Evolutionary conservation across 2,113 vertebrate species (phyloP).

Genomic region (Alexandromys fortis): DNA sequence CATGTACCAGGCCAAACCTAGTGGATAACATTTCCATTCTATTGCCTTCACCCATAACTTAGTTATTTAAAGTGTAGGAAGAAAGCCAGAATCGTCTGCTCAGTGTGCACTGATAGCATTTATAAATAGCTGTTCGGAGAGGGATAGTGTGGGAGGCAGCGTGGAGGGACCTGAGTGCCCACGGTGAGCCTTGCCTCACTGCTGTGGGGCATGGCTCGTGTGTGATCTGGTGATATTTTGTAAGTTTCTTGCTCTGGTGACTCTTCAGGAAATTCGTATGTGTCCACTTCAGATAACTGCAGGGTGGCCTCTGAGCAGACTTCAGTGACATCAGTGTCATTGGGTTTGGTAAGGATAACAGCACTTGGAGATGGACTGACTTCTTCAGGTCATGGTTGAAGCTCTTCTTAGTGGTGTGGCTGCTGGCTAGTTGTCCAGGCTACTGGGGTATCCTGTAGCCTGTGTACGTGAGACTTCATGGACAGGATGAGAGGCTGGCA

Average conservation of each 20-base stretch:
- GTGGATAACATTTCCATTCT: slow-evolving; percentile 52
- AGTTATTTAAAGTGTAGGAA: slow-evolving; percentile 67
- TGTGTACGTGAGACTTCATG: not conserved
- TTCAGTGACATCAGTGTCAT: not conserved
- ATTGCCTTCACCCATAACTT: slow-evolving; percentile 60
- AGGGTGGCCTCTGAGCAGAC: not conserved
- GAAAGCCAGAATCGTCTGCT: slow-evolving; percentile 18
- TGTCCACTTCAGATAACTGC: not conserved
- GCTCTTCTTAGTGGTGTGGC: not conserved
- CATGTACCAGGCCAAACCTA: not conserved
- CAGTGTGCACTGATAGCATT: slow-evolving; percentile 35
- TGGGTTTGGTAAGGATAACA: not conserved
- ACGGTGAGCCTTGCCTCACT: not conserved
- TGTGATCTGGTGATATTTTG: not conserved
- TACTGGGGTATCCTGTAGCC: not conserved
- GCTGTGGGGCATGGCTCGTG: not conserved
- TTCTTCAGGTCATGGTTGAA: not conserved
- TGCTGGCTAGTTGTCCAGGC: not conserved
- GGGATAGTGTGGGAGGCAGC: not conserved
- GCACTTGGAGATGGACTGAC: not conserved
- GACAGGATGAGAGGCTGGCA: not conserved
- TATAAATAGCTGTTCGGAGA: slow-evolving; percentile 69
- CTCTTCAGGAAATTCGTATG: not conserved
- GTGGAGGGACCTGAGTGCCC: not conserved
- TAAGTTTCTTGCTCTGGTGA: not conserved